phyloP scores from a whole-genome alignment of 37 sponge, comb jelly and placozoan genomes.

The Hexactinellida sp. region DNA sequence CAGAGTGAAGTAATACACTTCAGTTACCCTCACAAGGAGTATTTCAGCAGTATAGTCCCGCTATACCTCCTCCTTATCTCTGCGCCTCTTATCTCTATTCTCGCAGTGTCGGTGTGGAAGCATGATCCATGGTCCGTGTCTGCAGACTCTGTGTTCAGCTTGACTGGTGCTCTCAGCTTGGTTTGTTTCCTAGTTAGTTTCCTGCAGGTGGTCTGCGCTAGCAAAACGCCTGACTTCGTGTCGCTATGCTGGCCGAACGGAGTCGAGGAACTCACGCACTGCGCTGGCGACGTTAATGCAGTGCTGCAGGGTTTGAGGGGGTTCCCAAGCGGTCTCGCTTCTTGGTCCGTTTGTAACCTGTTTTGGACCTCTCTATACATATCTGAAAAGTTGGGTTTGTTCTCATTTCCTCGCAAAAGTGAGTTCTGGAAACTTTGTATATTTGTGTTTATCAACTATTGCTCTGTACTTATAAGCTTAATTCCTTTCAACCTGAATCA shows the following conservation, averaged over 20 bases:
- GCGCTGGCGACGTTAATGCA: not conserved
- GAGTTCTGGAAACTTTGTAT: not conserved
- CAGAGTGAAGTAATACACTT: not conserved
- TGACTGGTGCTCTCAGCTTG: not conserved
- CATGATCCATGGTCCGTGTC: not conserved
- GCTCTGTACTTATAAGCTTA: not conserved
- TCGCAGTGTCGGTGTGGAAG: not conserved
- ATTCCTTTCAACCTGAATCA: not conserved
- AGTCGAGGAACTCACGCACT: not conserved
- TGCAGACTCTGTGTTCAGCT: not conserved
- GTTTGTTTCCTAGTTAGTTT: not conserved
- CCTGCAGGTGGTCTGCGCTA: not conserved
- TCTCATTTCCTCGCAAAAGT: not conserved
- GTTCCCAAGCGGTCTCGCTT: not conserved
- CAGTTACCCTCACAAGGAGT: not conserved
- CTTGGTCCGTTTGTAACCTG: not conserved
- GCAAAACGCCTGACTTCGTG: not conserved
- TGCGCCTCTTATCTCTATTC: not conserved
- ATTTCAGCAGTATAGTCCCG: not conserved
- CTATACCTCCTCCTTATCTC: not conserved
- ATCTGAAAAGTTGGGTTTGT: not conserved
- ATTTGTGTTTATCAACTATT: not conserved
- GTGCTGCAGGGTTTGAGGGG: not conserved
- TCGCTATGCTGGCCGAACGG: not conserved
- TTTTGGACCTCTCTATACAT: slow-evolving; percentile 6